A percentile compares a stretch with the other conserved stretches of the same genome.
Evolutionary conservation across 2,113 vertebrate genomes (phyloP).

Genomic region (Blennius ocellaris): DNA sequence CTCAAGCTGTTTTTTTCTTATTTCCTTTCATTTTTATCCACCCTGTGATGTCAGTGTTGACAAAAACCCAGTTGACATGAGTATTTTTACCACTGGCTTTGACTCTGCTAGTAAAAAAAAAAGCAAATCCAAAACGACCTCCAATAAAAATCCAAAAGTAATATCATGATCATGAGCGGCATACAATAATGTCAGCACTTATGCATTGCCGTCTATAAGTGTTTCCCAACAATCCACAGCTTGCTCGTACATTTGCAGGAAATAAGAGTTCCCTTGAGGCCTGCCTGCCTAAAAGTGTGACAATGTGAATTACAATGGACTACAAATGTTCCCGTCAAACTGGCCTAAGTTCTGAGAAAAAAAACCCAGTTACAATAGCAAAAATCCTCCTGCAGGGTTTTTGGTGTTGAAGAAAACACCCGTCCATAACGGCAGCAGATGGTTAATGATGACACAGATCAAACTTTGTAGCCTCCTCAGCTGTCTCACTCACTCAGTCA

Average conservation of each 20-base stretch:
- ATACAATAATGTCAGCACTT: not conserved
- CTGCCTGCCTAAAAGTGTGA: conserved; percentile 14
- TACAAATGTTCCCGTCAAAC: conserved; percentile 20
- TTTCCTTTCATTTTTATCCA: too few relatives aligned
- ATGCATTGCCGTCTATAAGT: conserved; percentile 4
- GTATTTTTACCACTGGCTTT: too few relatives aligned
- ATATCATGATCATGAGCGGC: not conserved
- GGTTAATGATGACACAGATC: conserved; percentile 51
- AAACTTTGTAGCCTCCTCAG: conserved; percentile 41
- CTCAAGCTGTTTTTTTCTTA: too few relatives aligned
- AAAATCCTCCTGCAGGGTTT: conserved; percentile 8
- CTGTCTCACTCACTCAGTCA: conserved; percentile 50
- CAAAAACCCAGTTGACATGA: too few relatives aligned
- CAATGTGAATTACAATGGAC: conserved; percentile 10
- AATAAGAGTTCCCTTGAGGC: conserved; percentile 10
- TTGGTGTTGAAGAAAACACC: conserved; percentile 30
- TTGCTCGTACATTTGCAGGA: conserved; percentile 34
- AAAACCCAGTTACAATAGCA: not conserved
- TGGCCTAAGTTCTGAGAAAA: conserved; percentile 32
- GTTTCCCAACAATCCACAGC: conserved; percentile 16
- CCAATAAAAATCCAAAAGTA: too few relatives aligned
- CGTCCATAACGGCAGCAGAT: conserved; percentile 47
- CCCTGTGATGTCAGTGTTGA: too few relatives aligned
- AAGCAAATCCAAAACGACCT: too few relatives aligned
- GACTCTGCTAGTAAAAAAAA: too few relatives aligned